phyloP scores from a whole-genome alignment of 1,140 invertebrate genomes.

The Brachionus asplanchnoidis region DNA sequence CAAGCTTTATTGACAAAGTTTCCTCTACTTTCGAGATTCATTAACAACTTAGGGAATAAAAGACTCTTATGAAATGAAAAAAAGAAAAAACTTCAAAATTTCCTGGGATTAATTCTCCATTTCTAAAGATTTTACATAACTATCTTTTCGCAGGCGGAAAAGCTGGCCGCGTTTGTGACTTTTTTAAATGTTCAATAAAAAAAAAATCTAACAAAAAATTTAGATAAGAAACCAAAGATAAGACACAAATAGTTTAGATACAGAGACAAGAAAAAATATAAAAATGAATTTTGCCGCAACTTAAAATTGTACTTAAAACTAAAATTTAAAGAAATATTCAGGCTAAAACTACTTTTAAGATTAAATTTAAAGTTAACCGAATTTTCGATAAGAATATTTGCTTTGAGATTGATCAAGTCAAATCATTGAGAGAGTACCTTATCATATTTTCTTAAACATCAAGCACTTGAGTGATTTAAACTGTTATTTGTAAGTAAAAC shows the following conservation, averaged over 20 bases:
- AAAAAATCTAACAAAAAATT: not conserved
- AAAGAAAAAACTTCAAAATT: not conserved
- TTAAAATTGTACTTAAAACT: constrained; percentile 20
- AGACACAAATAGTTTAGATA: not conserved
- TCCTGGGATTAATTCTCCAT: constrained; percentile 30
- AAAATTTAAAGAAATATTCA: constrained; percentile 7
- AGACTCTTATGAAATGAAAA: not conserved
- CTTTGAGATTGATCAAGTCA: constrained; percentile 24
- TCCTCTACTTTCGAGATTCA: not conserved
- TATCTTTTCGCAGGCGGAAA: not conserved
- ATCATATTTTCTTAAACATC: constrained; percentile 34
- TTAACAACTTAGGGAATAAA: not conserved
- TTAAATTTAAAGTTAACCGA: constrained; percentile 28
- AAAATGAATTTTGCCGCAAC: constrained; percentile 22
- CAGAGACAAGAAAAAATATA: not conserved
- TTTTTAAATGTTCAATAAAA: not conserved
- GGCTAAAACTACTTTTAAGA: constrained; percentile 32
- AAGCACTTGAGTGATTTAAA: constrained; percentile 32
- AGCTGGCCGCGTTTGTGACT: not conserved
- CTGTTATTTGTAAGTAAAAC: constrained; percentile 22
- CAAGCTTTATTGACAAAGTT: not conserved
- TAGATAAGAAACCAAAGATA: not conserved
- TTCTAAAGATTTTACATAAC: constrained; percentile 3
- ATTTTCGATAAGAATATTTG: constrained; percentile 35
- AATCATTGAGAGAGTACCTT: not conserved